Evolutionary conservation across 1,140 invertebrate species (phyloP), one percentile per base, ranked within the genome.

Genomic region (Thalassaphorura encarpata): DNA sequence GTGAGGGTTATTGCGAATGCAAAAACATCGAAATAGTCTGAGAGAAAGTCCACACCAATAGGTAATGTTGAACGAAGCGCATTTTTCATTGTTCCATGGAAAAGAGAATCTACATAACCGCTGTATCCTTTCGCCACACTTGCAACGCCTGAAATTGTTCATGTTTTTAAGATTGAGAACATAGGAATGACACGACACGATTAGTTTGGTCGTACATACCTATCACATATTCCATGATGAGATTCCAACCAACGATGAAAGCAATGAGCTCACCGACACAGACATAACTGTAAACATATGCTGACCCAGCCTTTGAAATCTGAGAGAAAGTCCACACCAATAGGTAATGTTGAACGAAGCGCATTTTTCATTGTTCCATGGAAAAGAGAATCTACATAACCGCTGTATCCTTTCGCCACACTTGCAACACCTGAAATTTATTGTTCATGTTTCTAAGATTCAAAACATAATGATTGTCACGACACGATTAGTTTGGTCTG

Each of bases 61-160:
- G 83, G 83, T 67, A 89, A 76, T 8, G 78, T 60, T 0, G 76
- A 71, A n/a, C 73, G 72, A 54, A 95, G 80, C 1, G 79, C 73
- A 11, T 75, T 75, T 23, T 77, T 77, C 72, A 96, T 90, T 13
- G 76, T 76, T 55, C 87, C 79, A 63, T 83, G 78, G 8, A 43
- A 29, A 43, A 96, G 69, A 13, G 83, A 80, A 69, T 97, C 90
- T 16, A 97, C 79, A 66, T 95, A 94, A 48, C 83, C 84, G 67
- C 87, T 89, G 67, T 92, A 81, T 21, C 89, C 92, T 67, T 88
- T 80, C 1, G 90, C 91, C n/a, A 95, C 88, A 62, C 88, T 89
- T 4, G 92, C 90, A 0, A 86, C 85, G 59, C 83, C 84, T 86
- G 61, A 18, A 52, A 56, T 13, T 33, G 42, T 19, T 23, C n/a